Percentiles rank a stretch among this genome's conserved stretches.
phyloP scores from a whole-genome alignment of 2,888 invertebrate genomes.

The Helobdella robusta region DNA sequence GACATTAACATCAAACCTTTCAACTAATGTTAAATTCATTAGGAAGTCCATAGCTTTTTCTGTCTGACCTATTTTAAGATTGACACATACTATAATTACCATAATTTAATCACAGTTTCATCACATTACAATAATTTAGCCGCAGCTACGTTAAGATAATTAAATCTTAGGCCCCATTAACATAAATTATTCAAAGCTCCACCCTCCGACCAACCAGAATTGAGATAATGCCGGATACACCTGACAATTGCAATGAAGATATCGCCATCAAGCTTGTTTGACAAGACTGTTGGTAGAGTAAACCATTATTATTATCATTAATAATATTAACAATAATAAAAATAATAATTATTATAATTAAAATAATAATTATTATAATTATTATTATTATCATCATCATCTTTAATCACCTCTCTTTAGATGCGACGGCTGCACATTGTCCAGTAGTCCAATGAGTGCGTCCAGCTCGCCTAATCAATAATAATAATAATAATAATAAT shows the following conservation, averaged over 20 bases:
- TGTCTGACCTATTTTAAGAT: conserved; percentile 35
- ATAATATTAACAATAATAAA: background rate
- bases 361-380: background rate
- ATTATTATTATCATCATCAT: background rate
- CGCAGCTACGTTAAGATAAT: too few relatives aligned
- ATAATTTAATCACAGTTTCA: background rate
- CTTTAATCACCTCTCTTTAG: conserved; percentile 8
- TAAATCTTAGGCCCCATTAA: too few relatives aligned
- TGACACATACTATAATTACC: background rate
- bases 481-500: too few relatives aligned
- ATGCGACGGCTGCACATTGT: conserved; percentile 2
- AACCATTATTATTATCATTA: background rate
- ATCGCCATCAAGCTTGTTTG: conserved; percentile 46
- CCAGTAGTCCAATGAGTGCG: background rate
- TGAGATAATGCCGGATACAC: conserved; percentile 36
- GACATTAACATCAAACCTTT: conserved; percentile 39
- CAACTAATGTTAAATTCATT: conserved; percentile 37
- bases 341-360: background rate
- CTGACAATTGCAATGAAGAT: conserved; percentile 43
- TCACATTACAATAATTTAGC: too few relatives aligned
- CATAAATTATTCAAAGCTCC: too few relatives aligned
- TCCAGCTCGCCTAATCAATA: background rate
- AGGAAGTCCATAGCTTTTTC: conserved; percentile 37
- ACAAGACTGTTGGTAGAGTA: conserved; percentile 41
- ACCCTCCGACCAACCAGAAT: background rate